Base-by-base conservation (phyloP, 2,113 vertebrate genomes). In the Platichthys stellatus region DNA sequence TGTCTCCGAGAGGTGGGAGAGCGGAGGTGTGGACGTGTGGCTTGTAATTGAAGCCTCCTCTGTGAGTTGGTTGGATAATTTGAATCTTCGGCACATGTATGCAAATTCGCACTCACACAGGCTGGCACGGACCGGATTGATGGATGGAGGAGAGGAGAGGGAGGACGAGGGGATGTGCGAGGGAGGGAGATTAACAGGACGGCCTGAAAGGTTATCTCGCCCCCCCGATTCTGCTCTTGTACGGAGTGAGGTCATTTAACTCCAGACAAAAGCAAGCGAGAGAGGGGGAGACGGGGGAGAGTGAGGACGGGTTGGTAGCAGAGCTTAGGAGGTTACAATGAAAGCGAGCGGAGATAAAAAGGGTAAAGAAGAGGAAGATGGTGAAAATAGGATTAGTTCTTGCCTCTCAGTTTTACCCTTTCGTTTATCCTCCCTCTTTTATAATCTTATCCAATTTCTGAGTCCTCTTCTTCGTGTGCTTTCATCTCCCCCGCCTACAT, bases 121-220 rank as follows among this genome's bases (percentile, higher is more conserved):
- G 11, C 54, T 80, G 24, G 45, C 8, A 63, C 78, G 11, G 21
- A 63, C 3, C 3, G 54, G 70, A 20, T 20, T 2, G 12, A 7
- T 3, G 17, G 75, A 68, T n/a, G 23, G 63, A 69, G 45, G 59
- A 75, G 74, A 69, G 31, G 6, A 31, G 31, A 31, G 31, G 6
- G 31, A 31, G 31, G 31, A 31, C 6, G 31, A 31, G 66, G 76
- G 53, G 51, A 14, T 59, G 80, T 3, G 60, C 0, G 57, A 51
- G n/a, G 26, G 63, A 38, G 68, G 72, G 49, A 78, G 85, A 89
- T 90, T 85, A 81, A 84, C 87, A 76, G 75, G 68, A 68, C 69
- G 54, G 64, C 58, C 63, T 72, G 17, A 89, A 86, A 85, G 83
- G 88, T 90, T 84, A 89, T 80, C 61, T 82, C 54, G 74, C 68